These are phyloP conservation scores for Margarornis squamiger DNA, from an alignment of 2,797 vertebrate genomes.

Conservation along the genomic window DNA sequence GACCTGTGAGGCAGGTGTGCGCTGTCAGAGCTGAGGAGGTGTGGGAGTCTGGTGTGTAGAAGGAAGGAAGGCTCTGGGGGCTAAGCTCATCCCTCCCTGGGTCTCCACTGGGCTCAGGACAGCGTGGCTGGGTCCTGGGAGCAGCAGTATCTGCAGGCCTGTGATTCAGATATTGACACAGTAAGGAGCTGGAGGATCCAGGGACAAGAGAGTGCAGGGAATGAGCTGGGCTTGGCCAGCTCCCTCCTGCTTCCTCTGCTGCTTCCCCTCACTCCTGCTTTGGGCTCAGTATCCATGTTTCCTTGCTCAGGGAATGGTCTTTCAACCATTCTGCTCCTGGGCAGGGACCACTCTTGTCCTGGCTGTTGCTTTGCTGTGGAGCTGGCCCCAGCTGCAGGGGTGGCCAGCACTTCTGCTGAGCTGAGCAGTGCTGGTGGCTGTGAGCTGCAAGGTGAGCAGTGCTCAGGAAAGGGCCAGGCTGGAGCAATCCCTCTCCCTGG, in stretches of 20 bases:
- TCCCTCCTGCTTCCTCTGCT: background rate
- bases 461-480: background rate
- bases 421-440: accelerated
- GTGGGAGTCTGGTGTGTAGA: background rate
- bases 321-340: background rate
- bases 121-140: background rate
- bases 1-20: background rate
- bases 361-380: background rate
- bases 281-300: background rate
- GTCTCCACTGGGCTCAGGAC: background rate
- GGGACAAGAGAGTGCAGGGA: background rate
- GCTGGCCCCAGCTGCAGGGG: background rate
- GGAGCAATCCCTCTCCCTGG: accelerated
- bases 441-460: background rate
- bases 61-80: background rate
- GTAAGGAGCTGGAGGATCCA: background rate
- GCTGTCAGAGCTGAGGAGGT: accelerated
- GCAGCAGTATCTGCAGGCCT: background rate
- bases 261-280: accelerated
- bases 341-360: background rate
- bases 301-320: background rate
- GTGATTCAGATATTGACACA: background rate
- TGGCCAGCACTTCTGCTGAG: background rate
- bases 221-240: accelerated
- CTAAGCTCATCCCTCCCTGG: accelerated